Base-by-base conservation (phyloP, 2,113 vertebrate genomes). In the Mobula hypostoma region DNA sequence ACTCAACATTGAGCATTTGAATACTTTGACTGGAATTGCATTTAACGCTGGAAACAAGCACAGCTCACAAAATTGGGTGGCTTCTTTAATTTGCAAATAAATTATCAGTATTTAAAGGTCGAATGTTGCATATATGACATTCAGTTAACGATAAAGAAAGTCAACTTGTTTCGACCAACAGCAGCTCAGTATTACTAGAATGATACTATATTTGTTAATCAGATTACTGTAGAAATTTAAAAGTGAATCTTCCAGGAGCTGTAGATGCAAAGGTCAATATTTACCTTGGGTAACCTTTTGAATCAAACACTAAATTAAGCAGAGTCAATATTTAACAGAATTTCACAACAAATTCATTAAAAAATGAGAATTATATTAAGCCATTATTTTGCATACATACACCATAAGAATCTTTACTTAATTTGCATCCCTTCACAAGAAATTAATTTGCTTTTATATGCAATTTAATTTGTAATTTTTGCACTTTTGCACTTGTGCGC, bases 241-340 rank as follows among this genome's bases (percentile, higher is more conserved):
- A 68, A 72, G 40, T 17, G 72, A 72, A 92, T 72, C 90, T 92
- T n/a, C n/a, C 68, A 48, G 88, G 88, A 36, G 88, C 88, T 70
- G 68, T 48, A 92, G 72, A 92, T 91, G 63, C 88, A 92, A 92
- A 92, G 88, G 88, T 92, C 90, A 92, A 66, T n/a, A 48, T 92
- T 92, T 92, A 92, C 90, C 66, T 40, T 92, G 32, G 90, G 88
- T 92, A 36, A 92, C 32, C 88, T n/a, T 70, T 92, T 66, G 72
- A 92, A 66, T 61, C 24, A 48, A 72, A 92, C 32, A 70, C 17
- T 24, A 70, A 32, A 7, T 92, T 40, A 92, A 92, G 40, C 32
- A 61, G 90, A 72, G 68, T 32, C n/a, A 92, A 92, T 61, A 66
- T 90, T 90, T 90, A 91, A 91, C 29, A 36, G 40, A 91, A 91